Conservation (phyloP, 2,113 vertebrate genomes). For the Mesitornis unicolor region DNA sequence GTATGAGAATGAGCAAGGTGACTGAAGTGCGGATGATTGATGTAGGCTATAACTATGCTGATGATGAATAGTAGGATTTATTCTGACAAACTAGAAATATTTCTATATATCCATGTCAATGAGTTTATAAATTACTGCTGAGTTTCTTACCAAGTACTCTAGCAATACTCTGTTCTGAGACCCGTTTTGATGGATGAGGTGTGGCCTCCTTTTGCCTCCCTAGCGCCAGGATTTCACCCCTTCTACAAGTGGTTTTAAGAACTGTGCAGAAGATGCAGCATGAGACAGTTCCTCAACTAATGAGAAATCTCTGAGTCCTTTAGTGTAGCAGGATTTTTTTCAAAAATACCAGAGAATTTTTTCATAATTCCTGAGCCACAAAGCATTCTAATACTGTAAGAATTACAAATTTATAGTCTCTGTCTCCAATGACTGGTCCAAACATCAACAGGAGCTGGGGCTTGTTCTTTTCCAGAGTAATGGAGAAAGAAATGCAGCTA, state of each 20-base stretch:
- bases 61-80: conserved; percentile 51
- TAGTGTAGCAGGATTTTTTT: not conserved
- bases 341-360: not conserved
- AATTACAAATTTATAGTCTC: not conserved
- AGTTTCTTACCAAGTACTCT: not conserved
- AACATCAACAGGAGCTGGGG: not conserved
- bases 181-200: not conserved
- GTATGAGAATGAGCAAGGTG: conserved; percentile 25
- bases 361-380: not conserved
- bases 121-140: conserved; percentile 38
- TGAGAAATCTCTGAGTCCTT: not conserved
- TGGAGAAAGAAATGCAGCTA: not conserved
- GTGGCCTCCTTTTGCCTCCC: not conserved
- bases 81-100: conserved; percentile 48
- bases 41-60: conserved; percentile 48
- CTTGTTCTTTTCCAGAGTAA: not conserved
- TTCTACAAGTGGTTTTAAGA: not conserved
- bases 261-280: not conserved
- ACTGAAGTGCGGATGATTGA: conserved; percentile 44
- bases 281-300: not conserved
- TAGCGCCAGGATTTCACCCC: not conserved
- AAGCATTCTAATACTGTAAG: not conserved
- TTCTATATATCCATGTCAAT: conserved; percentile 47
- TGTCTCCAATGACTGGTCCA: not conserved
- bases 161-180: not conserved